These are phyloP conservation scores for Aleadryas rufinucha DNA, from an alignment of 2,113 vertebrate genomes.

Conservation along the genomic window DNA sequence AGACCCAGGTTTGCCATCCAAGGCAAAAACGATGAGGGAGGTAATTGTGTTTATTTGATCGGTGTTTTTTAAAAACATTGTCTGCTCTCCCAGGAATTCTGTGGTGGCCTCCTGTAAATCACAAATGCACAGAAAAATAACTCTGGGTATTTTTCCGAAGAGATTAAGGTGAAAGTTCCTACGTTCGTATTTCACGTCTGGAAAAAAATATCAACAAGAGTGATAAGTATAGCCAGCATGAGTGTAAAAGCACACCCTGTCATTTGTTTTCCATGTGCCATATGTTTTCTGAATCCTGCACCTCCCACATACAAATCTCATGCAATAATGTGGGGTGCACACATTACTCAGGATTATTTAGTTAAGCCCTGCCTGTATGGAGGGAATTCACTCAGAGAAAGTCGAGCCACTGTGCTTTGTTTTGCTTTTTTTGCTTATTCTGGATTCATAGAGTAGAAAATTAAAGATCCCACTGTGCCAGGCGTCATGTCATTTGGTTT, in stretches of 20 bases:
- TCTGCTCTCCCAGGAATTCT: neutral
- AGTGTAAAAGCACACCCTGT: conserved; percentile 62
- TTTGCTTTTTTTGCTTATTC: conserved; percentile 20
- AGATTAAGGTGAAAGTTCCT: conserved; percentile 47
- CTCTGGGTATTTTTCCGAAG: conserved; percentile 10
- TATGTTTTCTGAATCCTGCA: conserved; percentile 68
- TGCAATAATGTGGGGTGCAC: conserved; percentile 58
- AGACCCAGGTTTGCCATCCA: neutral
- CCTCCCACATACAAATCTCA: conserved; percentile 67
- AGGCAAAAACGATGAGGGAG: neutral
- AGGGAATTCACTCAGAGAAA: conserved; percentile 38
- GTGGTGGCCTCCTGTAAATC: conserved; percentile 31
- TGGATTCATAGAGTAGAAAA: conserved; percentile 53
- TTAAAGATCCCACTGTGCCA: conserved; percentile 45
- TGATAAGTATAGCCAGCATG: conserved; percentile 58
- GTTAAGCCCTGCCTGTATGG: conserved; percentile 34
- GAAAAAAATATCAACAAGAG: conserved; percentile 48
- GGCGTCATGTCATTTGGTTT: conserved; percentile 56
- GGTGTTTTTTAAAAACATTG: neutral
- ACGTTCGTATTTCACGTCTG: conserved; percentile 43
- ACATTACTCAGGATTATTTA: conserved; percentile 56
- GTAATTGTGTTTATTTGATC: conserved; percentile 33
- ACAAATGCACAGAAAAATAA: neutral
- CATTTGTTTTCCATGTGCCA: conserved; percentile 65
- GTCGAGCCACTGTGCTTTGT: conserved; percentile 27